A percentile compares a stretch with the other conserved stretches of the same genome.
Conservation (phyloP, 2,888 invertebrate species). For the Heliconius aoede region DNA sequence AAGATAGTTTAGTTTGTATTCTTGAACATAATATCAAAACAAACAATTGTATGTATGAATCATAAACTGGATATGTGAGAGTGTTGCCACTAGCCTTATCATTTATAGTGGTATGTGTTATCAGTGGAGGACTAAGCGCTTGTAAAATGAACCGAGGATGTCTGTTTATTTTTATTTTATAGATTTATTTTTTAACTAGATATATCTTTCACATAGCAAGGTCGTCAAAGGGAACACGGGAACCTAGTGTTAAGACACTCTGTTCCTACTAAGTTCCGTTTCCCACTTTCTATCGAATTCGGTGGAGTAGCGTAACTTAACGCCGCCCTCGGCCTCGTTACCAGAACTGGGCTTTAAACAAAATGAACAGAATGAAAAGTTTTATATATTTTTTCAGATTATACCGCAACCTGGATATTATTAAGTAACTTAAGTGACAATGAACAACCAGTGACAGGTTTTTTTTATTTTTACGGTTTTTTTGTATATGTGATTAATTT, state of each 20-base stretch:
- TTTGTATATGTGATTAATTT: not conserved
- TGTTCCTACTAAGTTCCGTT: too few species aligned
- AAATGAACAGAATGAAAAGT: not conserved
- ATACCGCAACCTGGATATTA: not conserved
- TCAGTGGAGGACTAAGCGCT: not conserved
- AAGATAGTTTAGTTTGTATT: not conserved
- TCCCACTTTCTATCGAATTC: too few species aligned
- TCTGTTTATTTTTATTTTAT: not conserved
- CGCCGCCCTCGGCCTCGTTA: too few species aligned
- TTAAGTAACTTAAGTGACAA: not conserved
- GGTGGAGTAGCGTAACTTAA: too few species aligned
- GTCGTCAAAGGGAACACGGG: not conserved
- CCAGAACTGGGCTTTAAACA: too few species aligned
- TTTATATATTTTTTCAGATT: constrained; percentile 1
- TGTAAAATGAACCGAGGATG: not conserved
- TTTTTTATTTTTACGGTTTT: not conserved
- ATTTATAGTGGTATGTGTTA: not conserved
- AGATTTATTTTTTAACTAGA: not conserved
- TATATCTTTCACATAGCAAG: too few species aligned
- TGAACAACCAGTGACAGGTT: constrained; percentile 14
- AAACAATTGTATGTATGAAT: not conserved
- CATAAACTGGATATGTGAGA: not conserved
- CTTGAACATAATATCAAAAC: not conserved
- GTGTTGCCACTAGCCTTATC: not conserved
- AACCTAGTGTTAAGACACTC: not conserved